Evolutionary conservation across 2,113 vertebrate species (phyloP).

Genomic region (Ivindomyrus marchei): DNA sequence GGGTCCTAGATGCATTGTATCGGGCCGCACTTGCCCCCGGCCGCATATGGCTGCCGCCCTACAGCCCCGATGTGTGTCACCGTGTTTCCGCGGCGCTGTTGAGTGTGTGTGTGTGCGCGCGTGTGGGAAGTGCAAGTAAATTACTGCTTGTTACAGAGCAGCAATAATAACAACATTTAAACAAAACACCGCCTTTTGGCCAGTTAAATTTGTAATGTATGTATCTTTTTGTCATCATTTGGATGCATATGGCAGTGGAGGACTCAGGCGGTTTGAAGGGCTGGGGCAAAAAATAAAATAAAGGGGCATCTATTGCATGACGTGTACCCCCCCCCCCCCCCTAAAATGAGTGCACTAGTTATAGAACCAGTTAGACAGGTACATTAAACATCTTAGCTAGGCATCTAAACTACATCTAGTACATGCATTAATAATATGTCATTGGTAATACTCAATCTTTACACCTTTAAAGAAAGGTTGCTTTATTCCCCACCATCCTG

Average conservation of each 20-base stretch:
- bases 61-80: neutral
- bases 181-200: neutral
- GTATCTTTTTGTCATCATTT: neutral
- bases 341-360: neutral
- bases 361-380: neutral
- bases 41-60: neutral
- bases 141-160: neutral
- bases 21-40: neutral
- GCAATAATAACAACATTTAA: neutral
- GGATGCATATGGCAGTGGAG: neutral
- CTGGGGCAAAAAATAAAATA: neutral
- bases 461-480: neutral
- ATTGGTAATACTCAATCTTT: neutral
- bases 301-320: neutral
- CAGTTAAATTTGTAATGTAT: neutral
- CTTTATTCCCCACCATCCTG: neutral
- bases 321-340: neutral
- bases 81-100: neutral
- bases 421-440: neutral
- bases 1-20: neutral
- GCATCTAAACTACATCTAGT: neutral
- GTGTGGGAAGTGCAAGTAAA: neutral
- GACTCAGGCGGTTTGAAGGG: neutral
- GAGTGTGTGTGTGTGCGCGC: neutral
- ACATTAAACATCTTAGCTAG: neutral